A percentile compares a stretch with the other conserved stretches of the same genome.
Conservation (phyloP, 1,140 invertebrate species). For the Drosophila mauritiana region DNA sequence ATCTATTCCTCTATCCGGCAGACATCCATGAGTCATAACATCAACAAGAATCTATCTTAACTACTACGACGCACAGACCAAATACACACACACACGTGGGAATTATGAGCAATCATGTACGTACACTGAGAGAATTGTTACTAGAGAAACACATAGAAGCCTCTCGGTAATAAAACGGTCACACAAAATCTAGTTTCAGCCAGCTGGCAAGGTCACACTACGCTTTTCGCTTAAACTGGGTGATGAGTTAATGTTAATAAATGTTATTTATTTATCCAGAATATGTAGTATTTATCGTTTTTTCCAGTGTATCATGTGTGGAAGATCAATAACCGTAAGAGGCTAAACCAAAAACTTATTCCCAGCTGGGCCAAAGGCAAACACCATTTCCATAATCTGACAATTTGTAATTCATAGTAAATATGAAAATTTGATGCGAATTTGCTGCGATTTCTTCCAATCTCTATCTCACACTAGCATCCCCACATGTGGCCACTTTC, state of each 20-base stretch:
- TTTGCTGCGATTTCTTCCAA: conserved; percentile 61
- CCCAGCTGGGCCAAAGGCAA: conserved; percentile 51
- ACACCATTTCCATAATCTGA: conserved; percentile 74
- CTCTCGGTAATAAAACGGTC: not conserved
- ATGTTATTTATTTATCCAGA: not conserved
- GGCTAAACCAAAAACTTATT: conserved; percentile 19
- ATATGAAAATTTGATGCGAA: conserved; percentile 70
- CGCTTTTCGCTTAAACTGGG: too few species aligned
- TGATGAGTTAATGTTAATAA: too few species aligned
- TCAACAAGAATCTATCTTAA: conserved; percentile 26
- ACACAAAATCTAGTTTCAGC: not conserved
- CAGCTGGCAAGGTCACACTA: not conserved
- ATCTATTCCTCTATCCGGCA: conserved; percentile 9
- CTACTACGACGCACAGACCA: not conserved
- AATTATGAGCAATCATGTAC: conserved; percentile 36
- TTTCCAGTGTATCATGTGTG: not conserved
- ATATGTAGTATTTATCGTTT: not conserved
- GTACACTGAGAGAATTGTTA: not conserved
- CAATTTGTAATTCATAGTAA: conserved; percentile 77
- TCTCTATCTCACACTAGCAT: conserved; percentile 3
- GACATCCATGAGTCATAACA: conserved; percentile 43
- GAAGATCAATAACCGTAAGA: conserved; percentile 41
- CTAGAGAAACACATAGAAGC: not conserved
- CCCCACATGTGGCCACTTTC: conserved; percentile 3
- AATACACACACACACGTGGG: conserved; percentile 13